Base-by-base conservation (phyloP, 2,888 invertebrate genomes). In the Ectemnius cavifrons region DNA sequence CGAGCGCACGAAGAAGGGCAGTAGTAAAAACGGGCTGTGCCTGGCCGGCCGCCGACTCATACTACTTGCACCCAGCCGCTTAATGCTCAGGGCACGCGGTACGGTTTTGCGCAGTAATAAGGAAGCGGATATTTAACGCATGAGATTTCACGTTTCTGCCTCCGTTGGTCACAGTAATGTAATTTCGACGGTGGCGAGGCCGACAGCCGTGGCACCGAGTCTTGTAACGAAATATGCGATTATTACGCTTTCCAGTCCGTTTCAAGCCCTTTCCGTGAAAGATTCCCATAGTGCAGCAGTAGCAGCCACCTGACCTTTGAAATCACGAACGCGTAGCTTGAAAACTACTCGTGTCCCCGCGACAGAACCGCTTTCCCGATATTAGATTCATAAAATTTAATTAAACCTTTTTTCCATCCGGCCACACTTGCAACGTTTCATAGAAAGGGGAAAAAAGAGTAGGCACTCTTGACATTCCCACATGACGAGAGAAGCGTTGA, bases 321-420 rank as follows among this genome's bases (percentile, higher is more conserved):
- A 52, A 3, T 16, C 5, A 52, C n/a, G 11, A 16, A 16, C 16
- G 16, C 52, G n/a, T 13, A 1, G 16, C 14, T 16, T 52, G 52
- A 14, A 16, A 52, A 52, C 37, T 37, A 37, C n/a, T 52, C 1
- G 49, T 16, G 49, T 49, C 11, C 49, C 59, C 13, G 64, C 28
- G 13, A 45, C 6, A 20, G 18, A 16, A 13, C 20, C 18, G 69
- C 70, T 67, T 73, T 69, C 69, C 45, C 63, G 52, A 71, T 62
- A 63, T 72, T 70, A 75, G 69, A 79, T 71, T 74, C 74, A 67
- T 67, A 75, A 79, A 64, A 71, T 79, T 77, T 77, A 79, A 79
- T 79, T 79, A 77, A 79, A 79, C 70, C 67, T 75, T 72, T 77
- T 79, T 37, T 75, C 67, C 67, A 57, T 65, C 20, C 64, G 56